Evolutionary conservation across 2,113 vertebrate genomes (phyloP).

Genomic region (Holacanthus passer): DNA sequence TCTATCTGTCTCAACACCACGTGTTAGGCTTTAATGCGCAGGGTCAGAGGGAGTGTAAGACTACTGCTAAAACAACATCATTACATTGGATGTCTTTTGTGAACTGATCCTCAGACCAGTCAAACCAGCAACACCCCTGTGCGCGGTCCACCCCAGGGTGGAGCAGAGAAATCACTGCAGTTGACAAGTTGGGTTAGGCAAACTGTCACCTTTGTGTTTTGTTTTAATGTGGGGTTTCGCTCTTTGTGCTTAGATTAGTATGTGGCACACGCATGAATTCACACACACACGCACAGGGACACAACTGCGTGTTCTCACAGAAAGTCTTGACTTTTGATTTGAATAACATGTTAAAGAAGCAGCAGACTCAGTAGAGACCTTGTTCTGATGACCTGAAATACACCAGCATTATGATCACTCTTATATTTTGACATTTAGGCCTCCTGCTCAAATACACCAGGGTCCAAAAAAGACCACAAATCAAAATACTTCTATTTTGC

Average conservation of each 20-base stretch:
- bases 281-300: neutral
- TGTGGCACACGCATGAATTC: neutral
- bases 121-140: conserved; percentile 67
- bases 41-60: conserved; percentile 40
- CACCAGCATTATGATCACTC: neutral
- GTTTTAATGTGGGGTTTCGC: conserved; percentile 27
- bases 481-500: too few species aligned
- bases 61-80: conserved; percentile 39
- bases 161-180: conserved; percentile 69
- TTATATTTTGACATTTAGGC: neutral
- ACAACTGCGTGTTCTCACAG: neutral
- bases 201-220: conserved; percentile 55
- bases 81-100: conserved; percentile 43
- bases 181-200: conserved; percentile 51
- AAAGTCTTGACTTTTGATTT: too few species aligned
- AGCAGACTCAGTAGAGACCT: too few species aligned
- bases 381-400: too few species aligned
- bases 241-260: neutral
- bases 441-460: neutral
- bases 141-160: conserved; percentile 64
- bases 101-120: conserved; percentile 65
- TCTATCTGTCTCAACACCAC: neutral
- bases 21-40: neutral
- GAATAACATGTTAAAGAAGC: too few species aligned
- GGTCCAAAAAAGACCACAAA: too few species aligned